Conservation (phyloP, 2,888 invertebrate species). For the Brenthis hecate region DNA sequence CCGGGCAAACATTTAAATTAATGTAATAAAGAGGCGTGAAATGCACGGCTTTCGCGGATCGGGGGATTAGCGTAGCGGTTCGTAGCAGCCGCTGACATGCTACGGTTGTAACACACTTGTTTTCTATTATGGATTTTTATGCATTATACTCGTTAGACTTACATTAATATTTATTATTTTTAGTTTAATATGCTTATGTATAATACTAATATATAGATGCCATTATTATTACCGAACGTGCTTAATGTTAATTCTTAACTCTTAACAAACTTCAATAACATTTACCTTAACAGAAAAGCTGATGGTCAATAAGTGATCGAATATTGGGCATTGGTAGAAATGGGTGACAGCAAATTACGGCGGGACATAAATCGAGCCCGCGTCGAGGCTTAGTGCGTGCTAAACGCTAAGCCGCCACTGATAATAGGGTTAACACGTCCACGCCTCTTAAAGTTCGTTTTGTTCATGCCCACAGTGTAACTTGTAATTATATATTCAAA, state of each 20-base stretch:
- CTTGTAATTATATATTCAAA: too few species aligned
- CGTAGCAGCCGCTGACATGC: constrained; percentile 45
- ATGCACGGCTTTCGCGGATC: constrained; percentile 67
- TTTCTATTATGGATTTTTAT: neutral
- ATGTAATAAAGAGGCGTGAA: constrained; percentile 80
- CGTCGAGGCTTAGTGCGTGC: constrained; percentile 62
- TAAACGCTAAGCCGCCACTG: constrained; percentile 62
- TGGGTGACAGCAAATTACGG: constrained; percentile 67
- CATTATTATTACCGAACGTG: too few species aligned
- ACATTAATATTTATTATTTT: too few species aligned
- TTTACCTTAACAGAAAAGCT: constrained; percentile 40
- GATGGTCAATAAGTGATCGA: constrained; percentile 71
- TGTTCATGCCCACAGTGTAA: constrained; percentile 28
- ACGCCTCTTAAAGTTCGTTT: constrained; percentile 57
- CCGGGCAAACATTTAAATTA: constrained; percentile 79
- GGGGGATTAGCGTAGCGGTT: constrained; percentile 58
- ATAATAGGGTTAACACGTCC: constrained; percentile 77
- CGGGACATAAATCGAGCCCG: constrained; percentile 71
- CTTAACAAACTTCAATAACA: neutral
- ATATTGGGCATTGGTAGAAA: constrained; percentile 29
- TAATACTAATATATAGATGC: too few species aligned
- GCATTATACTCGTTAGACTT: neutral
- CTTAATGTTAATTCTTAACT: too few species aligned
- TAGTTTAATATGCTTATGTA: too few species aligned
- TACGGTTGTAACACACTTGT: constrained; percentile 34